These are phyloP conservation scores for Drosophila anomelani DNA, from an alignment of 2,888 invertebrate genomes.

Conservation along the genomic window DNA sequence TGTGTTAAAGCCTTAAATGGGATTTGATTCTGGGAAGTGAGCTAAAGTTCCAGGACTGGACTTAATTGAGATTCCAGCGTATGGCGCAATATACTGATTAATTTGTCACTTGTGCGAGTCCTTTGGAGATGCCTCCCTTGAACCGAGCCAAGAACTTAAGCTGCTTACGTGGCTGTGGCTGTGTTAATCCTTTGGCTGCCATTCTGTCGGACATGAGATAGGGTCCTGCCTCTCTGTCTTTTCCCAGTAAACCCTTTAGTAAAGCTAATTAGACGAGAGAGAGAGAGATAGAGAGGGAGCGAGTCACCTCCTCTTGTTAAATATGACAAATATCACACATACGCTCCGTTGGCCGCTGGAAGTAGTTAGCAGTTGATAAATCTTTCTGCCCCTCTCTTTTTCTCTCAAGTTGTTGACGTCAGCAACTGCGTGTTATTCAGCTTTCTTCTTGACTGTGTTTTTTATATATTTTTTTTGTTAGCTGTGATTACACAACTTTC, in stretches of 20 bases:
- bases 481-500: conserved; percentile 43
- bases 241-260: conserved; percentile 17
- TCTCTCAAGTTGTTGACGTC: conserved; percentile 30
- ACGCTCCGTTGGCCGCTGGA: conserved; percentile 23
- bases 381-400: conserved; percentile 12
- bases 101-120: conserved; percentile 31
- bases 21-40: conserved; percentile 5
- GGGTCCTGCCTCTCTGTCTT: not conserved
- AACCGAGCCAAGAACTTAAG: conserved; percentile 24
- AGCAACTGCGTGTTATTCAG: conserved; percentile 29
- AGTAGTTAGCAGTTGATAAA: conserved; percentile 27
- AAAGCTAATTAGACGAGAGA: conserved; percentile 25
- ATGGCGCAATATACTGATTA: conserved; percentile 28
- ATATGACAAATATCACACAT: conserved; percentile 39
- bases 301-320: not conserved
- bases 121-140: conserved; percentile 1
- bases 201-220: conserved; percentile 26
- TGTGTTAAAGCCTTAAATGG: conserved; percentile 18
- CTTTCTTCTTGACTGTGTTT: not conserved
- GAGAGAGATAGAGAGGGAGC: not conserved
- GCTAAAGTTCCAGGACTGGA: not conserved
- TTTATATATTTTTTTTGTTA: conserved; percentile 5
- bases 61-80: conserved; percentile 24
- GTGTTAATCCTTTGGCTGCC: conserved; percentile 32
- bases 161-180: conserved; percentile 36